Evolutionary conservation across 2,888 invertebrate genomes (phyloP).

Genomic region (Muschampia staudingeri): DNA sequence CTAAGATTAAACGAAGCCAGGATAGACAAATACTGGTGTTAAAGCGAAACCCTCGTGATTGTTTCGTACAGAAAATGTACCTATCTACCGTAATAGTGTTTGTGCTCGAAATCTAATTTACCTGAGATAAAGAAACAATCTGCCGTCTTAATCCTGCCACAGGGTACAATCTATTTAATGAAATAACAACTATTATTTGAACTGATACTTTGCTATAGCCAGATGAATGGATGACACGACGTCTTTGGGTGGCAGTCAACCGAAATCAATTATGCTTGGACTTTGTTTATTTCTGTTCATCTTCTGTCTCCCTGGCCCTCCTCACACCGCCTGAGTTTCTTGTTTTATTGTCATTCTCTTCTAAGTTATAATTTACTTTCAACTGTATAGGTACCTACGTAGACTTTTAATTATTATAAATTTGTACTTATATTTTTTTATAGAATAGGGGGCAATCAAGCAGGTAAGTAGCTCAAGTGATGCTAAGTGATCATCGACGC

Average conservation of each 20-base stretch:
- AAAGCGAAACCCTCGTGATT: background rate
- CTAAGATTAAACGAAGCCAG: no score
- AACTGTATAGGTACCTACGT: no score
- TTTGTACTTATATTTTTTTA: no score
- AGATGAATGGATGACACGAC: background rate
- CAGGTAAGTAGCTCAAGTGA: no score
- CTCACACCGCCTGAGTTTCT: no score
- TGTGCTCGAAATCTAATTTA: constrained; percentile 76
- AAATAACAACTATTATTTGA: constrained; percentile 75
- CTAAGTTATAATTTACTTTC: no score
- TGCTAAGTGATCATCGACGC: no score
- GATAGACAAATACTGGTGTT: no score
- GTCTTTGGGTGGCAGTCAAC: background rate
- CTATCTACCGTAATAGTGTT: constrained; percentile 8
- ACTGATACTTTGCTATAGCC: constrained; percentile 37
- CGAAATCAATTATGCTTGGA: background rate
- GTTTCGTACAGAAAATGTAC: background rate
- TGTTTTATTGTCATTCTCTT: no score
- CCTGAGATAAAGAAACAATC: constrained; percentile 82
- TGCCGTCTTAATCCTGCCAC: constrained; percentile 70
- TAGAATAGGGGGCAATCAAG: no score
- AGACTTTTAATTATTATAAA: no score
- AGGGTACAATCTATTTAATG: constrained; percentile 78
- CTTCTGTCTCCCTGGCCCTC: no score
- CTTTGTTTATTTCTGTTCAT: background rate